These are phyloP conservation scores for Speoplatyrhinus poulsoni DNA, from an alignment of 2,113 vertebrate species.

Conservation along the genomic window DNA sequence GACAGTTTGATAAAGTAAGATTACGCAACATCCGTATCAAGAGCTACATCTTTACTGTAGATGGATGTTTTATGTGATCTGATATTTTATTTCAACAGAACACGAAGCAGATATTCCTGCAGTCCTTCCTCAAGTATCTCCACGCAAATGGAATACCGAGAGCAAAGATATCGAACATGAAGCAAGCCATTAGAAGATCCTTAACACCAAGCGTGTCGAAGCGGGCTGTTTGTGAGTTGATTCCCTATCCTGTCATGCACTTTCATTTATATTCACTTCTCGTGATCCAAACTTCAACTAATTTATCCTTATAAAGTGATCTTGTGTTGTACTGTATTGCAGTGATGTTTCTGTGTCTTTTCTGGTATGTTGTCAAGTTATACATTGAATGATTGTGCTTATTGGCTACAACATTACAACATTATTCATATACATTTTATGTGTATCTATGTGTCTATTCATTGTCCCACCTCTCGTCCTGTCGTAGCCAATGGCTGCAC, in stretches of 20 bases:
- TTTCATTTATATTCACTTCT: too few relatives aligned
- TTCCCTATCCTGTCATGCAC: not conserved
- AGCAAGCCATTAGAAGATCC: constrained; percentile 17
- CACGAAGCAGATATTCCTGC: constrained; percentile 42
- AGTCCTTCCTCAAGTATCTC: constrained; percentile 34
- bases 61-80: not conserved
- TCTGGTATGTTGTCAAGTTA: too few relatives aligned
- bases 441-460: not conserved
- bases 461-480: not conserved
- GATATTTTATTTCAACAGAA: constrained; percentile 39
- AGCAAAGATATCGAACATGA: constrained; percentile 9
- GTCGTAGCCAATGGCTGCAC: constrained; percentile 54
- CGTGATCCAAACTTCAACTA: too few relatives aligned
- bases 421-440: too few relatives aligned
- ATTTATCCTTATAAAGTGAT: too few relatives aligned
- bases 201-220: not conserved
- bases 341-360: too few relatives aligned
- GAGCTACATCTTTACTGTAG: not conserved
- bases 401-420: too few relatives aligned
- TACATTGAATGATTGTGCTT: too few relatives aligned
- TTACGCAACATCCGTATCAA: not conserved
- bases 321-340: too few relatives aligned
- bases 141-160: fast-evolving
- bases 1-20: constrained; percentile 57
- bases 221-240: constrained; percentile 48